These are phyloP conservation scores for Pleuronectes platessa DNA, from an alignment of 2,113 vertebrate species.

Conservation along the genomic window DNA sequence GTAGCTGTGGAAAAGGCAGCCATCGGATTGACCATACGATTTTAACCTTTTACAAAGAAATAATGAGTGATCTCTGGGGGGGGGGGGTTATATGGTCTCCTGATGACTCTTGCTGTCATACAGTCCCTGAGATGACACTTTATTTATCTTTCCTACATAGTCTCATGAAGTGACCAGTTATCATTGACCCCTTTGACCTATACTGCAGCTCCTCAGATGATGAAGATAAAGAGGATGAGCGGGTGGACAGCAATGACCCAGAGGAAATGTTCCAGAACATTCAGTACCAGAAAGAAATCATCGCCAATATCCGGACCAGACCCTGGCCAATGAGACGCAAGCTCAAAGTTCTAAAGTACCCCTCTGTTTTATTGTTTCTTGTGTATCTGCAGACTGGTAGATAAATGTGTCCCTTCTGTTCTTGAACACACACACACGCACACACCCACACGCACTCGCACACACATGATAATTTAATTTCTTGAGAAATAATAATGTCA, in stretches of 20 bases:
- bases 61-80: no score
- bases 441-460: no score
- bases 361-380: not conserved
- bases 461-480: no score
- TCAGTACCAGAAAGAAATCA: slow-evolving; percentile 96
- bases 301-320: slow-evolving; percentile 91
- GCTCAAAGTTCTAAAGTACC: slow-evolving; percentile 90
- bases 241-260: slow-evolving; percentile 89
- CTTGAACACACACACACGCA: not conserved
- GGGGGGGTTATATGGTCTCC: no score
- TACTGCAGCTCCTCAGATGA: slow-evolving; percentile 87
- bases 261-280: slow-evolving; percentile 98
- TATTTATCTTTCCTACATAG: not conserved
- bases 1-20: no score
- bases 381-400: not conserved
- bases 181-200: no score
- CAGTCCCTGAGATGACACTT: not conserved
- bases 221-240: slow-evolving; percentile 85
- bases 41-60: no score
- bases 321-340: slow-evolving; percentile 97
- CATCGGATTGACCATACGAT: no score
- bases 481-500: no score
- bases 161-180: not conserved
- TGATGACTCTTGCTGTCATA: no score
- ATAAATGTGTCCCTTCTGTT: not conserved